phyloP scores from a whole-genome alignment of 2,113 vertebrate genomes.

The Gorsachius goisagi region DNA sequence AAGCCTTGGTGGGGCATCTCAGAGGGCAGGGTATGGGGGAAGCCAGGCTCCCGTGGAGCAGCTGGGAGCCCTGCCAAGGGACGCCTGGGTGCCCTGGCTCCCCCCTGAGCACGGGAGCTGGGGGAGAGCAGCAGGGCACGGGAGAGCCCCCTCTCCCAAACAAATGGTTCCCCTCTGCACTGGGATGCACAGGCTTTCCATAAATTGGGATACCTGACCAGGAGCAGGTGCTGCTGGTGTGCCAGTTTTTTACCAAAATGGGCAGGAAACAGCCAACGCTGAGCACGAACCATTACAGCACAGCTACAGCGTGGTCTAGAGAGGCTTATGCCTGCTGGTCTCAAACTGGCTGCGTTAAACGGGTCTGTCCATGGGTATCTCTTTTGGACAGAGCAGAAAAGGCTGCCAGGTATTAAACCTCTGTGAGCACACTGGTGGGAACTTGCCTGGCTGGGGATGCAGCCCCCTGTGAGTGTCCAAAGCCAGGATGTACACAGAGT shows the following conservation, averaged over 20 bases:
- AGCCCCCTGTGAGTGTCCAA: background rate
- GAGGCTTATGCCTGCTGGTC: background rate
- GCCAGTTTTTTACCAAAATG: background rate
- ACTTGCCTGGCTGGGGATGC: no score
- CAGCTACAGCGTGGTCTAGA: background rate
- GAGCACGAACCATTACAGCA: background rate
- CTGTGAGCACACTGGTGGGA: background rate
- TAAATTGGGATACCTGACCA: background rate
- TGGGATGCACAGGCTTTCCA: background rate
- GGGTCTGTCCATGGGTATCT: background rate
- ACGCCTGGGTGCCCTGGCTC: rapidly evolving
- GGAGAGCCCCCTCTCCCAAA: background rate
- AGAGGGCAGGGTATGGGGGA: background rate
- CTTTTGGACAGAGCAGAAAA: background rate
- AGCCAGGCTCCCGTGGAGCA: background rate
- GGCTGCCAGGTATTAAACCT: background rate
- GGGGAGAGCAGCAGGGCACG: background rate
- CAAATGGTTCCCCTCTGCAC: background rate
- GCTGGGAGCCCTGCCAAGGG: background rate
- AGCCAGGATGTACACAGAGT: background rate
- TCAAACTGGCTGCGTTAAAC: background rate
- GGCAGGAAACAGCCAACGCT: background rate
- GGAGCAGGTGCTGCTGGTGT: background rate
- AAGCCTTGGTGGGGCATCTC: background rate
- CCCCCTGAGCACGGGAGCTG: background rate